phyloP scores from a whole-genome alignment of 2,113 vertebrate species.

The Erinaceus europaeus region DNA sequence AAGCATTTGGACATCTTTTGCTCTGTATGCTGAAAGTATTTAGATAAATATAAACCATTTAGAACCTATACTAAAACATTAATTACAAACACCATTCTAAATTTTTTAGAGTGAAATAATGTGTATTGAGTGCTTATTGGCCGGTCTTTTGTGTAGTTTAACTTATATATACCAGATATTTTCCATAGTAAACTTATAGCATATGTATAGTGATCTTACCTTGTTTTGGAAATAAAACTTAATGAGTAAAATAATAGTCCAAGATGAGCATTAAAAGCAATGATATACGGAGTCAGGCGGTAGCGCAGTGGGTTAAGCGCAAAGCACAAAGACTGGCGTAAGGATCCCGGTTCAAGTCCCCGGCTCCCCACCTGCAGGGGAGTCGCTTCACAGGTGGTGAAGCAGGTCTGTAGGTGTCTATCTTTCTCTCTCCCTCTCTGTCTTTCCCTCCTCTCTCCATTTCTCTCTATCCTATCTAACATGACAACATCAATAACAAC shows the following conservation, averaged over 20 bases:
- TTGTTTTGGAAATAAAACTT: neutral
- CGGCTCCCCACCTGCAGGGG: too few species aligned
- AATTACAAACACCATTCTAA: neutral
- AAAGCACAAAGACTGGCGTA: too few species aligned
- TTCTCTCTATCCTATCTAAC: too few species aligned
- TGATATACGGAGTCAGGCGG: too few species aligned
- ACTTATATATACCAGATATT: neutral
- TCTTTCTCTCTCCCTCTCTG: too few species aligned
- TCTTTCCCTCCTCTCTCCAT: too few species aligned
- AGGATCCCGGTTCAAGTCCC: too few species aligned
- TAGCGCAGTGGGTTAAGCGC: too few species aligned
- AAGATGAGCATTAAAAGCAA: neutral
- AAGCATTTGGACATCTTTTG: neutral
- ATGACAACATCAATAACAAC: too few species aligned
- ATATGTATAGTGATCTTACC: neutral
- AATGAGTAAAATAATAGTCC: neutral
- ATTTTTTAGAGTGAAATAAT: neutral
- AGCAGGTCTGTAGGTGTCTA: too few species aligned
- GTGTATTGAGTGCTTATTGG: neutral
- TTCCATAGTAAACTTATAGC: neutral
- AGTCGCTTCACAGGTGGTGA: too few species aligned
- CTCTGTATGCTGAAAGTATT: neutral
- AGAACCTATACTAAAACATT: neutral
- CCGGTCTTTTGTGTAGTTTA: neutral
- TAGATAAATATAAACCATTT: neutral